phyloP scores from a whole-genome alignment of 2,888 invertebrate species.

The Choreutis nemorana region DNA sequence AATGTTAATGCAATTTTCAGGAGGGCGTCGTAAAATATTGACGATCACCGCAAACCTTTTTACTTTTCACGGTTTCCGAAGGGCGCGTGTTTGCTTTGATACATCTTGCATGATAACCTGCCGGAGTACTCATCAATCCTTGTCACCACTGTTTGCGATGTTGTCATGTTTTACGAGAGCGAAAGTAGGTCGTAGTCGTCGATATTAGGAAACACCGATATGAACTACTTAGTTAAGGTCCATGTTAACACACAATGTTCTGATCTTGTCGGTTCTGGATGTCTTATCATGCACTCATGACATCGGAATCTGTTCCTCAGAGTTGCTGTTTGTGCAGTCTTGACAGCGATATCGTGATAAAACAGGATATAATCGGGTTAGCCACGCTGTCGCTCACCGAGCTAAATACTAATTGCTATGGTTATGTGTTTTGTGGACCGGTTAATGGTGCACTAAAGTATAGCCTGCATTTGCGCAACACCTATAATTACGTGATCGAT shows the following conservation, averaged over 20 bases:
- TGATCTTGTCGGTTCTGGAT: conserved; percentile 34
- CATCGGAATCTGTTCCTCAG: conserved; percentile 37
- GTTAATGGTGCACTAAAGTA: conserved; percentile 44
- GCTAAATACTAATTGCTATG: conserved; percentile 53
- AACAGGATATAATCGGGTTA: conserved; percentile 51
- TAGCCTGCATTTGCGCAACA: conserved; percentile 38
- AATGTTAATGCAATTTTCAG: conserved; percentile 51
- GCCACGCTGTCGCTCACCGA: conserved; percentile 53
- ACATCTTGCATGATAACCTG: conserved; percentile 21
- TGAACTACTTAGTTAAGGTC: conserved; percentile 15
- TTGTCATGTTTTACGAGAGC: conserved; percentile 29
- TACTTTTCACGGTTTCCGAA: conserved; percentile 18
- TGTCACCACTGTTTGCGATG: conserved; percentile 20
- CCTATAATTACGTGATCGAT: conserved; percentile 35
- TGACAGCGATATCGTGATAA: conserved; percentile 40
- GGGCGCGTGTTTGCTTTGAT: conserved; percentile 25
- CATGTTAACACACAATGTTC: conserved; percentile 7
- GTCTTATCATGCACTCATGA: conserved; percentile 25
- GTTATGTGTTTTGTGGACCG: conserved; percentile 42
- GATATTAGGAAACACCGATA: conserved; percentile 16
- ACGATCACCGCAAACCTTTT: conserved; percentile 19
- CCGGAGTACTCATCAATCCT: conserved; percentile 20
- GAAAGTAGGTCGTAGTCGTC: no score
- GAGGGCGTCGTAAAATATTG: conserved; percentile 35
- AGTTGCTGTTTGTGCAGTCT: conserved; percentile 32